These are phyloP conservation scores for Cyclina sinensis DNA, from an alignment of 1,140 invertebrate genomes.

Conservation along the genomic window DNA sequence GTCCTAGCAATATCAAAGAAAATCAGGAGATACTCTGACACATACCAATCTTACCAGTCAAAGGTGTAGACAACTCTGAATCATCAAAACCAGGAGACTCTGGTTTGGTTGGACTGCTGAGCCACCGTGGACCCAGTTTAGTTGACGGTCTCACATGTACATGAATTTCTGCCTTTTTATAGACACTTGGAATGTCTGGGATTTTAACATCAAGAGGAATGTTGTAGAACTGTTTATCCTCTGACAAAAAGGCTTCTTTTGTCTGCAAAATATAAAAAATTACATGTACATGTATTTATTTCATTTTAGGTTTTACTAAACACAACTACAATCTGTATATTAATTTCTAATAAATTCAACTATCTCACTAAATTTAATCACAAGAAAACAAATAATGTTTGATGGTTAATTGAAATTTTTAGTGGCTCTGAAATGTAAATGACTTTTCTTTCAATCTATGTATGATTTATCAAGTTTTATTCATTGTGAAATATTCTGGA, in stretches of 20 bases:
- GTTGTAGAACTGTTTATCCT: conserved; percentile 11
- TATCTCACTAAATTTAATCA: too few species aligned
- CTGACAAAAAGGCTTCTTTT: conserved; percentile 13
- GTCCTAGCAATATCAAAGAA: too few species aligned
- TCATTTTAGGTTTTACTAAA: too few species aligned
- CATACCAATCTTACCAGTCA: neutral
- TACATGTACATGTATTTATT: neutral
- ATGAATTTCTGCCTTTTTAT: conserved; percentile 23
- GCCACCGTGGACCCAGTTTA: conserved; percentile 13
- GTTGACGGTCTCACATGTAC: conserved; percentile 10
- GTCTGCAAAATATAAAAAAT: neutral
- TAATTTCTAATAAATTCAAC: too few species aligned
- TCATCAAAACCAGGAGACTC: neutral
- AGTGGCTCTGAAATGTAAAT: too few species aligned
- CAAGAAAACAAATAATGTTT: too few species aligned
- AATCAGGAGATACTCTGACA: too few species aligned
- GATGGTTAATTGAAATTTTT: too few species aligned
- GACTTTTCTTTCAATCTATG: too few species aligned
- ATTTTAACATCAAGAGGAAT: conserved; percentile 12
- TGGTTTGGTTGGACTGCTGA: conserved; percentile 28
- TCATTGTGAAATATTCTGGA: too few species aligned
- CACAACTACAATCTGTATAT: too few species aligned
- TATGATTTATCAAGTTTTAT: too few species aligned
- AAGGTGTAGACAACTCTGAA: neutral
- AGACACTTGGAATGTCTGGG: neutral